Conservation (phyloP, 2,113 vertebrate species). For the Clarias magur region DNA sequence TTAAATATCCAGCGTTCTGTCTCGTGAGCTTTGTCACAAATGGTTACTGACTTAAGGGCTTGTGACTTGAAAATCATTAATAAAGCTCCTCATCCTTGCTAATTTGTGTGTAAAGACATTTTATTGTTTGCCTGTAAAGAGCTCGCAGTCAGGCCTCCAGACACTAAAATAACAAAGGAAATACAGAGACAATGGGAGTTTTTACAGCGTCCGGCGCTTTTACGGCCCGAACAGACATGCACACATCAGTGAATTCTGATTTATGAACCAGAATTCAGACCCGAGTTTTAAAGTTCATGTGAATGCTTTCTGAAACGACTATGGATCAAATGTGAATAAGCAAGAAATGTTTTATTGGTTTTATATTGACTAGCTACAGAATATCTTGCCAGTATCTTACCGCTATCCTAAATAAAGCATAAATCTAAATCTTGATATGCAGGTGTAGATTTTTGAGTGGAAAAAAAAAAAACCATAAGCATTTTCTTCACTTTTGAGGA, state of each 20-base stretch:
- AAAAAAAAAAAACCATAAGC: background rate
- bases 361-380: background rate
- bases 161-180: conserved; percentile 50
- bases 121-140: conserved; percentile 21
- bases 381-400: background rate
- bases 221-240: conserved; percentile 20
- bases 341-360: background rate
- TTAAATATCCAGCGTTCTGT: conserved; percentile 13
- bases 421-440: background rate
- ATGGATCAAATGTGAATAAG: conserved; percentile 5
- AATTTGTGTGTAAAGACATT: conserved; percentile 31
- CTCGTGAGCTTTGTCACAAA: conserved; percentile 22
- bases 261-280: conserved; percentile 23
- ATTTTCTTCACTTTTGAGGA: background rate
- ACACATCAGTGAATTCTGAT: conserved; percentile 5
- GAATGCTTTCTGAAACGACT: background rate
- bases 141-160: conserved; percentile 41
- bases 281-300: background rate
- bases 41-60: conserved; percentile 1
- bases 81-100: background rate
- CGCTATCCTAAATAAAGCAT: background rate
- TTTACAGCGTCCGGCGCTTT: conserved; percentile 36
- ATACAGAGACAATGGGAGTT: conserved; percentile 43
- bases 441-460: background rate
- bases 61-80: conserved; percentile 1